Percentiles rank a stretch among this genome's conserved stretches.
Conservation (phyloP, 2,888 invertebrate genomes). For the Pherbina coryleti region DNA sequence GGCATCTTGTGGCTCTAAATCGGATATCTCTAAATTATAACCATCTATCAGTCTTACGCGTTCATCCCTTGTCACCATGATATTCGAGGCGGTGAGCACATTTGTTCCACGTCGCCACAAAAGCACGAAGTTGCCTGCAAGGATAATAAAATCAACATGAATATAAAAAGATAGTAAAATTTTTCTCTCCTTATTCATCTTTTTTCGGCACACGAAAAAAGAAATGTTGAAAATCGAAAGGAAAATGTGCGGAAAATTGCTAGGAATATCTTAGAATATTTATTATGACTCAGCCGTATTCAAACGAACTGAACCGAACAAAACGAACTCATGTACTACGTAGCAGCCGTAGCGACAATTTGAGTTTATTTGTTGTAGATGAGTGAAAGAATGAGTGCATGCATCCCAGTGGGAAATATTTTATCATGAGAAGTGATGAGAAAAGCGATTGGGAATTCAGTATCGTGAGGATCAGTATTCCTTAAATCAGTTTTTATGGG, state of each 20-base stretch:
- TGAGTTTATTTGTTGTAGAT: too few species aligned
- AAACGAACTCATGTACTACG: neutral
- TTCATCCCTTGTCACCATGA: constrained; percentile 80
- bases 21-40: constrained; percentile 79
- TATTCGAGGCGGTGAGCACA: constrained; percentile 79
- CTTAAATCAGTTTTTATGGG: too few species aligned
- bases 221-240: neutral
- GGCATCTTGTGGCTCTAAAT: constrained; percentile 77
- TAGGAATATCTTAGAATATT: constrained; percentile 37
- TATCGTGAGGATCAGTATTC: too few species aligned
- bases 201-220: neutral
- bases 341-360: neutral
- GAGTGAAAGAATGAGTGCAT: too few species aligned
- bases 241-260: constrained; percentile 27
- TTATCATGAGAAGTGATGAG: too few species aligned
- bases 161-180: neutral
- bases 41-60: constrained; percentile 79
- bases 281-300: neutral
- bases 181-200: neutral
- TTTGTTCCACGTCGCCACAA: constrained; percentile 80
- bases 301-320: neutral
- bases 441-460: too few species aligned
- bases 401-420: too few species aligned
- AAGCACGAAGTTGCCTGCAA: constrained; percentile 75
- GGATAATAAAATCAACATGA: constrained; percentile 27